Percentiles rank a stretch among this genome's conserved stretches.
phyloP scores from a whole-genome alignment of 2,797 vertebrate genomes.

The Kryptopterus vitreolus region DNA sequence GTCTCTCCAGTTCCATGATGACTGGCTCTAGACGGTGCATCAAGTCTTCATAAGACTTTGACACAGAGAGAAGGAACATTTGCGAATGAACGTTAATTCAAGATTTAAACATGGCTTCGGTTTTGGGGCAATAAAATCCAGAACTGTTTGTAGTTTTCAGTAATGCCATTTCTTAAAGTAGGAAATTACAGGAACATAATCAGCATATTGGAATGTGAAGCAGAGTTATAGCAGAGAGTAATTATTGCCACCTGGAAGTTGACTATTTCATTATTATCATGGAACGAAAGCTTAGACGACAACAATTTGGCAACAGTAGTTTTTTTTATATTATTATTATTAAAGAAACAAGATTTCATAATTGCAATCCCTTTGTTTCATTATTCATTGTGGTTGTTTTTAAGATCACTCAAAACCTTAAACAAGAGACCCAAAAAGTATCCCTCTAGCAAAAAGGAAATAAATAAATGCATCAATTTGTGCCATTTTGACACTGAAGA shows the following conservation, averaged over 20 bases:
- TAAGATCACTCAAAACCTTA: neutral
- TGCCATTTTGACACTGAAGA: neutral
- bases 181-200: neutral
- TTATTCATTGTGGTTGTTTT: neutral
- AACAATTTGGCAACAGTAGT: neutral
- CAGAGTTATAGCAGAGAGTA: too few species aligned
- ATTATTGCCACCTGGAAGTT: neutral
- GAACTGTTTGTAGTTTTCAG: neutral
- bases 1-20: conserved; percentile 93
- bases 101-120: neutral
- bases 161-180: neutral
- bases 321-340: too few species aligned
- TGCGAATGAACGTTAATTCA: neutral
- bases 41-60: conserved; percentile 88
- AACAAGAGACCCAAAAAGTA: neutral
- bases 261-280: neutral
- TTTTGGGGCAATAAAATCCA: too few species aligned
- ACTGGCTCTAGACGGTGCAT: conserved; percentile 90
- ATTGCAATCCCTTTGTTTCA: too few species aligned
- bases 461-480: too few species aligned
- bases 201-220: too few species aligned
- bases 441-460: neutral
- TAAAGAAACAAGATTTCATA: too few species aligned
- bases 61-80: conserved; percentile 6
- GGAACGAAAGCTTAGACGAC: neutral